Base-by-base conservation (phyloP, 1,140 invertebrate species). In the Ganaspis sp. region DNA sequence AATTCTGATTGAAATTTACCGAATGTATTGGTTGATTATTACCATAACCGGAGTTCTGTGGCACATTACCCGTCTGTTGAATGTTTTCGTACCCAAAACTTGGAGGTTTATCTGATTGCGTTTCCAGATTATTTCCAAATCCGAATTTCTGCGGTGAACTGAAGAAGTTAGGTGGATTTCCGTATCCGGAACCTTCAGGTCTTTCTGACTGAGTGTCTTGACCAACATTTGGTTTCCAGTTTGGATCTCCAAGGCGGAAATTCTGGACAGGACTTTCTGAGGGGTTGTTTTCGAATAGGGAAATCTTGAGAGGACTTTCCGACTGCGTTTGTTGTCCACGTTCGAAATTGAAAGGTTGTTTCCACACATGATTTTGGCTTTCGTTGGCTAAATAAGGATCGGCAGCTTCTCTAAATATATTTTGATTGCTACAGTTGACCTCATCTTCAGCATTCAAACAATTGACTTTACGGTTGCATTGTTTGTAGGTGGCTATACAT, bases 371-470 rank as follows among this genome's bases (percentile, higher is more conserved):
- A 8, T 49, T 15, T 49, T 49, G n/a, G 6, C 1, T 49, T 49
- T 49, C 45, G 17, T 17, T 17, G 8, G 1, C 45, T 0, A 49
- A 4, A 15, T 49, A n/a, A 49, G 1, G 45, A 17, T 49, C 45
- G 15, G 8, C 2, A 49, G 17, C n/a, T 49, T 15, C 12, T n/a
- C 45, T 15, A 49, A 49, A 49, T n/a, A n/a, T 4, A 49, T 70
- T 73, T 29, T 9, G 19, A 70, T 0, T 12, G 0, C 53, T 69
- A 87, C 95, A 96, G 23, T 93, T 91, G 0, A 93, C 83, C 92
- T 97, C 96, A 91, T 96, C 96, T 87, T 96, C 95, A 9, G 93
- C 95, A 23, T 93, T 91, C 29, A 96, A 88, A 81, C 96, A 97
- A 82, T 97, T 94, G 1, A 96, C 93, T 72, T 93, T 91, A 83